Evolutionary conservation across 2,888 invertebrate species (phyloP), one percentile per base, ranked within the genome.

Genomic region (Amphipoea oculea): DNA sequence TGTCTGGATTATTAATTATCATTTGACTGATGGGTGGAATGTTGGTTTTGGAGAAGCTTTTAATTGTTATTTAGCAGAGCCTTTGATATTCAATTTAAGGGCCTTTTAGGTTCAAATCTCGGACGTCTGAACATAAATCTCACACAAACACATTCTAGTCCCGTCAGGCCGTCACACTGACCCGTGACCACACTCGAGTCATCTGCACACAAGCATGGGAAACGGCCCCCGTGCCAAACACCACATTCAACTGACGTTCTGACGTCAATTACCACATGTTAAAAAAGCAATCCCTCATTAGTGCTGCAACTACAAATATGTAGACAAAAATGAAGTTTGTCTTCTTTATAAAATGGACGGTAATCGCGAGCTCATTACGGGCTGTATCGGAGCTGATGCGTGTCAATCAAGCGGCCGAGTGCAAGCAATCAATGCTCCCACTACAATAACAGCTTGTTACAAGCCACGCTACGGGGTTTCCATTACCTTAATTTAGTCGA

Each of bases 381-480:
- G 88, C 89, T 90, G 89, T 93, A 93, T 92, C 94, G 91, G 91
- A 92, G 91, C 87, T 94, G 95, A 95, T 94, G 95, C 91, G 88
- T 94, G 96, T 95, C 95, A 95, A 95, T 96, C 95, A 95, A 91
- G 88, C 73, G 79, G 72, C 86, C 86, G 84, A 91, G 93, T 91
- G 91, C 92, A 90, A 92, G 92, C 94, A 93, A 93, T 94, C 94
- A 93, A 92, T 92, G 91, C 86, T 84, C 89, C 89, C 87, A 91
- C 81, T 83, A 94, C 95, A 95, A 94, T 94, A 95, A 94, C 93
- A 92, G 94, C 95, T 95, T 94, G 95, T 95, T 95, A 95, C 93
- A 91, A 88, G 89, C 88, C 83, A 90, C 92, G 92, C 92, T 89
- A 90, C 90, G 92, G 92, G 92, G 94, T 93, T 92, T 93, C 94